phyloP scores from a whole-genome alignment of 2,797 vertebrate genomes.

The Gadopsis bispinosus region DNA sequence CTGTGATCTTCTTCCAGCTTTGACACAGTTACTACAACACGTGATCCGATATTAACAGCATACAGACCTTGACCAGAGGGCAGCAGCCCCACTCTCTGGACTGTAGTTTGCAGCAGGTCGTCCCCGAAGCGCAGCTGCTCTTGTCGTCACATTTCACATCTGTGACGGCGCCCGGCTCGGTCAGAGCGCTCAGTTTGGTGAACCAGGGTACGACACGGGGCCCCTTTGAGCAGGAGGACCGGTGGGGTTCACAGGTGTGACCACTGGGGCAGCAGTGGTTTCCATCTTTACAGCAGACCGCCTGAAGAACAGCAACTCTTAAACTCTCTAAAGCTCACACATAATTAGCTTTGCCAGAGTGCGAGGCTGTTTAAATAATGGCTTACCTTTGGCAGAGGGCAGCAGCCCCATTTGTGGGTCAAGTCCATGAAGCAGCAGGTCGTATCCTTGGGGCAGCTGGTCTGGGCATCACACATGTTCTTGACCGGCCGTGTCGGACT shows the following conservation, averaged over 20 bases:
- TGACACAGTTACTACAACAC: background rate
- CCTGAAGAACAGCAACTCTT: slow-evolving; percentile 62
- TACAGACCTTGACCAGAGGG: slow-evolving; percentile 82
- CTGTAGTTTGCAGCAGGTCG: slow-evolving; percentile 84
- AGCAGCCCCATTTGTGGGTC: slow-evolving; percentile 81
- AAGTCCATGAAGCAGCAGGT: slow-evolving; percentile 85
- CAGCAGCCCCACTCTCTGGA: slow-evolving; percentile 85
- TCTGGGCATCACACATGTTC: slow-evolving; percentile 76
- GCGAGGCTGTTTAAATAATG: fast-evolving
- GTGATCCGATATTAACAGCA: background rate
- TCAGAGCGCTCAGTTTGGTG: slow-evolving; percentile 61
- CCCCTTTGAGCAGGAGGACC: slow-evolving; percentile 73
- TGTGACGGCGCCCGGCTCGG: fast-evolving
- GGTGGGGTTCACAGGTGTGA: slow-evolving; percentile 78
- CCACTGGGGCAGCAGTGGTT: slow-evolving; percentile 83
- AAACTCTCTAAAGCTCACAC: fast-evolving
- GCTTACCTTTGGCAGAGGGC: slow-evolving; percentile 82
- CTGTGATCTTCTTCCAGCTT: no score
- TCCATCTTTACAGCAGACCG: slow-evolving; percentile 82
- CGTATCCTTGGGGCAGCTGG: slow-evolving; percentile 81
- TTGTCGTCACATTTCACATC: slow-evolving; percentile 83
- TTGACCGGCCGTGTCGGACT: fast-evolving
- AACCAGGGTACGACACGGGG: slow-evolving; percentile 65
- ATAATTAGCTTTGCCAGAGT: fast-evolving
- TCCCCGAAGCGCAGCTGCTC: slow-evolving; percentile 82